Base-by-base conservation (phyloP, 2,113 vertebrate genomes). In the Phodopus roborovskii region DNA sequence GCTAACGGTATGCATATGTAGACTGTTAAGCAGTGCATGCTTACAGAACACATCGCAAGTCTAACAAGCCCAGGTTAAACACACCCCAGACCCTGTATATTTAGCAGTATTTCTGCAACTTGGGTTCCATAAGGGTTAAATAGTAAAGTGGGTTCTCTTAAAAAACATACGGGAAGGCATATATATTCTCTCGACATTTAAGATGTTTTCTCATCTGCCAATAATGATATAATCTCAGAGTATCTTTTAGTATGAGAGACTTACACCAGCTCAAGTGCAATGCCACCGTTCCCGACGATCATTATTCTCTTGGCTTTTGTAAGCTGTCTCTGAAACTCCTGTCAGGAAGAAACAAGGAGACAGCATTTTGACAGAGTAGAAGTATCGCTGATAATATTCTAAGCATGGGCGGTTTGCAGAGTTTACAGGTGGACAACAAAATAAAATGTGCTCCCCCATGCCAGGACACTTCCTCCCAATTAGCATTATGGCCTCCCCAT, bases 241-340 rank as follows among this genome's bases (percentile, higher is more conserved):
- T 71, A 75, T 39, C 82, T 22, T 75, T 62, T 42, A 71, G 42
- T 26, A 73, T 68, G 39, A 33, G 94, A 90, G 95, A 99, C 99
- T 99, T 98, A 99, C 99, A 99, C 99, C 90, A 99, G 98, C 97
- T 99, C 99, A 86, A 99, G 98, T 0, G 99, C 99, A 92, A 99
- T 99, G 56, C 99, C 99, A 96, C 99, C 99, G 56, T 99, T 99
- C 87, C 99, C 99, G 62, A 99, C 98, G 13, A 99, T 98, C 83
- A 99, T 97, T n/a, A 99, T 99, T 96, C 99, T 99, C 97, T 98
- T 99, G 53, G 99, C 99, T 90, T 97, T 98, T 45, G 98, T 98
- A 96, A 99, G 98, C 58, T 98, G 98, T 97, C 99, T 99, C 98
- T 99, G 99, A 97, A 99, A 99, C 93, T 99, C 99, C 99, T 99